A percentile compares a stretch with the other conserved stretches of the same genome.
Conservation (phyloP, 2,113 vertebrate genomes). For the Oplegnathus fasciatus region DNA sequence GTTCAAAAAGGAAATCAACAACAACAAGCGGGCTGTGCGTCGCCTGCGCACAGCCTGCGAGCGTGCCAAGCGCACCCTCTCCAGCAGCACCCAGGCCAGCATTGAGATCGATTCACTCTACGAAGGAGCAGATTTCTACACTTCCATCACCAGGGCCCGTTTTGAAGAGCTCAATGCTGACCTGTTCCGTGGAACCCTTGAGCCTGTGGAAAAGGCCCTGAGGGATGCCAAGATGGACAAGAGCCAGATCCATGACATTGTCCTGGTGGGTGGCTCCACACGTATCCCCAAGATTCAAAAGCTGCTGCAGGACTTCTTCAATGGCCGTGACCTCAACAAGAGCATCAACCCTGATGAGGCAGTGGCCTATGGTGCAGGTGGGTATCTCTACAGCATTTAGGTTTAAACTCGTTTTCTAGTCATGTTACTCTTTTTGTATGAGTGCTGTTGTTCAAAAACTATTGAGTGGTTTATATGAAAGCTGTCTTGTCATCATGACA, state of each 20-base stretch:
- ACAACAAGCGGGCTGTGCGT: constrained; percentile 91
- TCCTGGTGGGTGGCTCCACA: constrained; percentile 93
- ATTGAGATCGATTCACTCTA: constrained; percentile 93
- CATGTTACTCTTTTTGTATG: neutral
- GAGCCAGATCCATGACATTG: constrained; percentile 91
- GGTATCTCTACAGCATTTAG: neutral
- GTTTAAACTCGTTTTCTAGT: neutral
- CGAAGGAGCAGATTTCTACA: constrained; percentile 93
- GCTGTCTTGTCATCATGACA: neutral
- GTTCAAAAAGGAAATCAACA: constrained; percentile 92
- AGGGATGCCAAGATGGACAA: constrained; percentile 93
- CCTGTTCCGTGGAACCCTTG: constrained; percentile 92
- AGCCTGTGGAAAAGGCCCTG: constrained; percentile 93
- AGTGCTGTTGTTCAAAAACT: neutral
- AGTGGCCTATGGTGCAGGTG: constrained; percentile 92
- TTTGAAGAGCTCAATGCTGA: constrained; percentile 94
- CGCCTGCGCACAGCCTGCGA: constrained; percentile 92
- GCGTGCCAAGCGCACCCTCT: constrained; percentile 92
- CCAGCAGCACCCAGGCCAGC: constrained; percentile 93
- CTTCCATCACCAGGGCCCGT: constrained; percentile 91
- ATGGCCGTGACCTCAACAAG: constrained; percentile 93
- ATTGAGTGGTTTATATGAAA: neutral
- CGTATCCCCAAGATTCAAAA: constrained; percentile 95
- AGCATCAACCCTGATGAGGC: constrained; percentile 95
- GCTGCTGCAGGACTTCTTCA: constrained; percentile 92